These are phyloP conservation scores for Dasypus novemcinctus DNA, from an alignment of 2,113 vertebrate genomes.

Conservation along the genomic window DNA sequence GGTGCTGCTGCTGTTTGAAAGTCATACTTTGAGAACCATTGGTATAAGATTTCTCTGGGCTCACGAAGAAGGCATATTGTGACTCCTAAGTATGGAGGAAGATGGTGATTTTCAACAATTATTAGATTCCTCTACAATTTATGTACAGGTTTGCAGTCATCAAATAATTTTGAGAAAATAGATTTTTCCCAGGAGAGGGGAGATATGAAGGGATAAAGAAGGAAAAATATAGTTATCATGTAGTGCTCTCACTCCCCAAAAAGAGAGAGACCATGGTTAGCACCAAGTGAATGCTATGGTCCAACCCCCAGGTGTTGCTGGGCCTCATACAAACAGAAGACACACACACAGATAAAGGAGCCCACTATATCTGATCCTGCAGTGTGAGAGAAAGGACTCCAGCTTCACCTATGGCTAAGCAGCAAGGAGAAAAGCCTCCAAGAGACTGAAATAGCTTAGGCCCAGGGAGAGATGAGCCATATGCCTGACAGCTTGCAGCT, in stretches of 20 bases:
- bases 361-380: too few relatives aligned
- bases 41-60: neutral
- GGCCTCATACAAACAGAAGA: too few relatives aligned
- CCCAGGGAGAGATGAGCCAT: too few relatives aligned
- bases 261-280: neutral
- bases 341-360: too few relatives aligned
- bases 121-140: slow-evolving; percentile 26
- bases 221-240: neutral
- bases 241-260: neutral
- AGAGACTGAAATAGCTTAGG: too few relatives aligned
- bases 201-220: neutral
- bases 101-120: neutral
- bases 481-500: too few relatives aligned
- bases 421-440: too few relatives aligned
- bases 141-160: neutral
- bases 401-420: too few relatives aligned
- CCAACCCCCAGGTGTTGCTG: too few relatives aligned
- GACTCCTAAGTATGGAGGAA: neutral
- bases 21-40: neutral
- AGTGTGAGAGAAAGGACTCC: too few relatives aligned
- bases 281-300: neutral
- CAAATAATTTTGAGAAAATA: neutral
- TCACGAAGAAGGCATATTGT: neutral
- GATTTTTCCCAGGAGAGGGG: neutral
- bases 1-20: neutral